Evolutionary conservation across 2,888 invertebrate species (phyloP), one percentile per base, ranked within the genome.

Genomic region (Lagria hirta): DNA sequence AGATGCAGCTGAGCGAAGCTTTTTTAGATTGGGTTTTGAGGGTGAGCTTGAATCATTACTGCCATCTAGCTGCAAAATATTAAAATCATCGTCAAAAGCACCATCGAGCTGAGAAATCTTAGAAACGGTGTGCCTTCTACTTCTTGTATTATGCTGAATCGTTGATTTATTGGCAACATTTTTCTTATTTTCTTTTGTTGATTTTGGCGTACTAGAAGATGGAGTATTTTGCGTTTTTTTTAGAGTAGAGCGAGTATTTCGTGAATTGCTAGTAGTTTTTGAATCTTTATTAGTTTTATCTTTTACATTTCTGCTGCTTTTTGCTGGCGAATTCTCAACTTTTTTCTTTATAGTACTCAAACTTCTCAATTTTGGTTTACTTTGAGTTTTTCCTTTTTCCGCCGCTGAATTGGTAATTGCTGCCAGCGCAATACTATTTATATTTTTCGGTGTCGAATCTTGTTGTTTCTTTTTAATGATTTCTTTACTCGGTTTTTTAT

Each of bases 21-120:
- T 58, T 48, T 55, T 58, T 12, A 60, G 53, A 48, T 62, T 65
- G 15, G 62, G 62, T 55, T 60, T 65, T 46, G 51, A 60, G 60
- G 26, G 20, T 11, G 14, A 43, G 15, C 41, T 35, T 12, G 32
- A 35, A 27, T 60, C 62, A 36, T 46, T 51, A 13, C 42, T 49
- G 6, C 59, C 61, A 45, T 61, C 60, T 29, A 59, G 14, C 36
- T 59, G 62, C 6, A 49, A 43, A 21, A 56, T 29, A n/a, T n/a
- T n/a, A n/a, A n/a, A n/a, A n/a, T n/a, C n/a, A n/a, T n/a, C n/a
- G n/a, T n/a, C n/a, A n/a, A n/a, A n/a, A n/a, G n/a, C 21, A 34
- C 20, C 26, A 17, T 17, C 11, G 17, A 11, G 7, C 15, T 2
- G n/a, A 18, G 15, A 14, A n/a, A 7, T 26, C n/a, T 18, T 18